Base-by-base conservation (phyloP, 2,888 invertebrate species). In the Phragmatobia fuliginosa region DNA sequence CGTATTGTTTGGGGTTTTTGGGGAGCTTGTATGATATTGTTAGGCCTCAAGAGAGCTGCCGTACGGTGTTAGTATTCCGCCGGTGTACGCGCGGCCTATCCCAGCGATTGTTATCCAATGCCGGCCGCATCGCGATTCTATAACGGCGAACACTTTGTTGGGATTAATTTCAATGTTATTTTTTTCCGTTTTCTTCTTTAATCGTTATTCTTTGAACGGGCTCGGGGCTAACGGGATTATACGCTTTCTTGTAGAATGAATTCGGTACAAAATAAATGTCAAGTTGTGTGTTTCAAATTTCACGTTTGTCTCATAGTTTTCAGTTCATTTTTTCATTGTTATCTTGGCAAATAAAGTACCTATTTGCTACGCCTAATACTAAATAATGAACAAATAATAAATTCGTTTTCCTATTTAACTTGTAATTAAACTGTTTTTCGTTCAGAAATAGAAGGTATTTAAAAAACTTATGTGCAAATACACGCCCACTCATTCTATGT, bases 81-180 rank as follows among this genome's bases (percentile, higher is more conserved):
- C 36, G 38, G 72, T 67, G 70, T 70, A 28, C 67, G 18, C 67
- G 7, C 52, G 14, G 52, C 68, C 70, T 68, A 61, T 45, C 66
- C n/a, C 63, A n/a, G n/a, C 32, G 28, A 41, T 58, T 68, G 70
- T 49, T 67, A 72, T 73, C 71, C 78, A 62, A 45, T 72, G 62
- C 73, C 68, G 71, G 66, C 64, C 65, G 33, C 66, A 66, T 58
- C 59, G 32, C 28, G n/a, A 25, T 33, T 33, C 25, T 58, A 16
- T 62, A 36, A 11, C 67, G 28, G 21, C 32, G 52, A 25, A 66
- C 61, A 61, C 71, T 68, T 75, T 71, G 67, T 61, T 71, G 69
- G 59, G 60, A 71, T 80, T 80, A 70, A 66, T 70, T 71, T 77
- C 75, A 71, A 73, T 75, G 68, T 75, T 66, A 80, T 68, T 61